Base-by-base conservation (phyloP, 2,797 vertebrate genomes). In the Cirrhinus molitorella region DNA sequence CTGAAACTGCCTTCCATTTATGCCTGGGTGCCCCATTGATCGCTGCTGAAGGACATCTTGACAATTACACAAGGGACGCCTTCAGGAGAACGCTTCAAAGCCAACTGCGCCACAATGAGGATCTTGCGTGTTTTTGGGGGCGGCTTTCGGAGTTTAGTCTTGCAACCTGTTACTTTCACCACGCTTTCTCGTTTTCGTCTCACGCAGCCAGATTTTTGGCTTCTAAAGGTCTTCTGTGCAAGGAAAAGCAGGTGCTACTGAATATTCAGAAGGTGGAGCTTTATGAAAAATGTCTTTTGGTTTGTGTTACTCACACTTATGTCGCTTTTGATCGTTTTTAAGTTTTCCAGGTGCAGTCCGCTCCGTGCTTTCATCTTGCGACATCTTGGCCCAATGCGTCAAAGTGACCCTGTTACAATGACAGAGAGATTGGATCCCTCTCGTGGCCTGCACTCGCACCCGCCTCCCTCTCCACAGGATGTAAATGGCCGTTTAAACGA, bases 41-140 rank as follows among this genome's bases (percentile, higher is more conserved):
- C 70, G 63, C 71, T 40, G 65, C 77, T 80, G 86, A 90, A 92
- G 90, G 88, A 88, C 87, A 79, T 45, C 83, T 47, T 63, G 51
- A 51, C 61, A 75, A 65, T 74, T 67, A 43, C 79, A 51, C 73
- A 79, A 74, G 85, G 79, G 79, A 84, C 14, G 31, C 53, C 79
- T 80, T 79, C 34, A 75, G 79, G 67, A 70, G 45, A 67, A 63
- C 51, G 21, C 43, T 81, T 75, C 67, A 79, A 85, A 86, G 80
- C 65, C 13, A 12, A 37, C 51, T 13, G 49, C 37, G 23, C 68
- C 65, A 86, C 81, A 84, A 83, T 66, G 70, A 74, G 31, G 34
- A 19, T 71, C 81, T 72, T 68, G 17, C 59, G 55, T 28, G 68
- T 61, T 49, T 83, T 61, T 14, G 31, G 31, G 53, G 31, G 45